phyloP scores from a whole-genome alignment of 2,113 vertebrate genomes.

The Myodes glareolus region DNA sequence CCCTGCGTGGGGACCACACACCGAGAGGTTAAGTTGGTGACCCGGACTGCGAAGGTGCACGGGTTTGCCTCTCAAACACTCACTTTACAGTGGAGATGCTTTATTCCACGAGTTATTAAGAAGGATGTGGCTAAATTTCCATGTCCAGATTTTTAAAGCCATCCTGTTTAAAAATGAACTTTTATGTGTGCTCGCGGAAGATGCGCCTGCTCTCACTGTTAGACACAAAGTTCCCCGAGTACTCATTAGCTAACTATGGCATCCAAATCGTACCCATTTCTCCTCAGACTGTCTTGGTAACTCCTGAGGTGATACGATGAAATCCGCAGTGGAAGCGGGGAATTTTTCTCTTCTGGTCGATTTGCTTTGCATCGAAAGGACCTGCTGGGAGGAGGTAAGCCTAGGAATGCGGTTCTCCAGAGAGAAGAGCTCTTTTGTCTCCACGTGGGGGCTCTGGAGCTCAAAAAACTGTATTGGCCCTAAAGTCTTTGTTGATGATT shows the following conservation, averaged over 20 bases:
- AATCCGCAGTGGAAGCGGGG: background rate
- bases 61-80: background rate
- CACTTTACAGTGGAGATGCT: background rate
- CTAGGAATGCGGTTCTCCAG: background rate
- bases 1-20: background rate
- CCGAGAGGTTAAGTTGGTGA: background rate
- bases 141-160: background rate
- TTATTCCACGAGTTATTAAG: background rate
- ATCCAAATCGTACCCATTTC: background rate
- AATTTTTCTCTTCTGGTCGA: background rate
- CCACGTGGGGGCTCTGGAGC: background rate
- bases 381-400: background rate
- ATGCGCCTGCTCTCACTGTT: background rate
- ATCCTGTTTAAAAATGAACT: background rate
- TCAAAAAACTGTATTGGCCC: background rate
- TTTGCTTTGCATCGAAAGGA: background rate
- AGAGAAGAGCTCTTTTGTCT: background rate
- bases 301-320: background rate
- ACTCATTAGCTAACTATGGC: background rate
- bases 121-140: background rate
- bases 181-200: background rate
- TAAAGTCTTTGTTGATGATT: background rate
- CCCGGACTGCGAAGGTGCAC: background rate
- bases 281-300: background rate
- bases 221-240: background rate